Evolutionary conservation across 2,888 invertebrate genomes (phyloP).

Genomic region (Agonopterix subpropinquella): DNA sequence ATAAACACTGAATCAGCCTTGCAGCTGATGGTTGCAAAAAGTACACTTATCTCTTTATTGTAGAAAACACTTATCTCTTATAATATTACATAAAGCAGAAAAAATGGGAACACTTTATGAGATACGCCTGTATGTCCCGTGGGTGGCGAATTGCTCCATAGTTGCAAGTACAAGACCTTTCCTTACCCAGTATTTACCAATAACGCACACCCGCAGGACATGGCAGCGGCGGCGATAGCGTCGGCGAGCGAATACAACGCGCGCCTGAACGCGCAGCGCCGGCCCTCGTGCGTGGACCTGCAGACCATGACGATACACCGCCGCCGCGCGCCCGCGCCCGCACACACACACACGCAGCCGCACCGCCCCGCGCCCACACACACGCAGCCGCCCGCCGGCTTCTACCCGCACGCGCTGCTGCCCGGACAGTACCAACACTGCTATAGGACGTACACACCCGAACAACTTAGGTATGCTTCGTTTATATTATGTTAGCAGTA

Average conservation of each 20-base stretch:
- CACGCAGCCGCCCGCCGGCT: conserved; percentile 68
- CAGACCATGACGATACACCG: conserved; percentile 92
- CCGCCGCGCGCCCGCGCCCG: conserved; percentile 25
- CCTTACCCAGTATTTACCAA: too few relatives aligned
- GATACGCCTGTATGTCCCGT: too few relatives aligned
- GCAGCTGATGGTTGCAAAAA: too few relatives aligned
- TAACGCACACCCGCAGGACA: conserved; percentile 64
- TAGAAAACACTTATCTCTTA: too few relatives aligned
- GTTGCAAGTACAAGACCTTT: too few relatives aligned
- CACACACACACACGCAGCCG: conserved; percentile 46
- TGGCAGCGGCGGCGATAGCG: conserved; percentile 88
- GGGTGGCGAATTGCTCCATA: too few relatives aligned
- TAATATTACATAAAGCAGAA: too few relatives aligned
- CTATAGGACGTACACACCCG: conserved; percentile 86
- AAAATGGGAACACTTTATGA: too few relatives aligned
- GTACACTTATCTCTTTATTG: too few relatives aligned
- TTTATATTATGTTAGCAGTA: too few relatives aligned
- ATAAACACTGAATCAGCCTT: too few relatives aligned
- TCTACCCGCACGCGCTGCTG: conserved; percentile 94
- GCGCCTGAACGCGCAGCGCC: conserved; percentile 85
- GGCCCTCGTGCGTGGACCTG: conserved; percentile 90
- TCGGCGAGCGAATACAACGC: conserved; percentile 94
- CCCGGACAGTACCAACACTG: conserved; percentile 97
- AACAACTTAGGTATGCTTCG: conserved; percentile 77
- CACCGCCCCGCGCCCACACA: conserved; percentile 26